phyloP scores from a whole-genome alignment of 2,888 invertebrate species.

The Drosophila anceps region DNA sequence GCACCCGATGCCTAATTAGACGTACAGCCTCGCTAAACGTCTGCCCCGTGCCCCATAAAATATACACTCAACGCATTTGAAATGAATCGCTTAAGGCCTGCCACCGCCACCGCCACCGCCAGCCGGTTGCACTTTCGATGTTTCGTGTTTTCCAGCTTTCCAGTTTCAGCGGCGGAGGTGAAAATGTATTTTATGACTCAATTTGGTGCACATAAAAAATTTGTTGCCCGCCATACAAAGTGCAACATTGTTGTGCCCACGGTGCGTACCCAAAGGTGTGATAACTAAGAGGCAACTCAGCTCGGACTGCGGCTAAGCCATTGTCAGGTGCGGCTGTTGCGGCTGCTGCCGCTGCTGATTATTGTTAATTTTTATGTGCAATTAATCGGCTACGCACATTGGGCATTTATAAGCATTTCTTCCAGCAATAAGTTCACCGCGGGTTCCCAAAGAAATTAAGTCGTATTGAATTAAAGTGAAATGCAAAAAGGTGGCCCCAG shows the following conservation, averaged over 20 bases:
- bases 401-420: conserved; percentile 78
- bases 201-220: conserved; percentile 76
- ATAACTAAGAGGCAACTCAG: conserved; percentile 43
- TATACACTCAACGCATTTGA: conserved; percentile 50
- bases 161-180: conserved; percentile 46
- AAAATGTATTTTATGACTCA: conserved; percentile 79
- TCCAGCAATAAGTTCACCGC: conserved; percentile 36
- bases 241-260: conserved; percentile 72
- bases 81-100: conserved; percentile 58
- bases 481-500: conserved; percentile 66
- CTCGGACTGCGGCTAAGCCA: conserved; percentile 16
- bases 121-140: conserved; percentile 29
- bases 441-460: conserved; percentile 65
- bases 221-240: conserved; percentile 63
- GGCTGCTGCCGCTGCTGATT: conserved; percentile 49
- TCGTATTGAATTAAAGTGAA: conserved; percentile 78
- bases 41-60: conserved; percentile 22
- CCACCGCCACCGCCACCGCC: conserved; percentile 4
- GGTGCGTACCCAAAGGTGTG: conserved; percentile 52
- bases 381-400: conserved; percentile 79
- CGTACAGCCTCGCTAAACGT: conserved; percentile 32
- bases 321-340: conserved; percentile 39
- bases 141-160: conserved; percentile 16
- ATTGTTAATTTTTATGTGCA: conserved; percentile 79
- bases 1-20: conserved; percentile 28